A percentile compares a stretch with the other conserved stretches of the same genome.
Conservation (phyloP, 2,797 vertebrate genomes). For the Sardinella longiceps region DNA sequence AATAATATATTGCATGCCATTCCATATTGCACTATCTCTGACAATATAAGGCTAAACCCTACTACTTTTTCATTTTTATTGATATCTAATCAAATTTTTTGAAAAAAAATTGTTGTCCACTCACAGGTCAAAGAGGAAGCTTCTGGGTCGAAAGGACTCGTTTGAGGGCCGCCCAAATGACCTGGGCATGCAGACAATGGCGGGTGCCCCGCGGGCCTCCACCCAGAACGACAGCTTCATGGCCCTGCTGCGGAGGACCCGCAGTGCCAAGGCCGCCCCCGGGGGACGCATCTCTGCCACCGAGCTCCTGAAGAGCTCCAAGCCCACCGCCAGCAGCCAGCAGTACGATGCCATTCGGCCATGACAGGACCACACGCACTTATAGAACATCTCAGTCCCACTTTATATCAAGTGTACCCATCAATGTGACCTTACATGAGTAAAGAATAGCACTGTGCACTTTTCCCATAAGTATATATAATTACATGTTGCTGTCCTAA, state of each 20-base stretch:
- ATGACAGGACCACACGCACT: neutral
- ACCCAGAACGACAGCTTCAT: constrained; percentile 62
- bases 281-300: constrained; percentile 56
- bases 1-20: neutral
- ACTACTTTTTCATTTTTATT: too few species aligned
- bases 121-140: constrained; percentile 83
- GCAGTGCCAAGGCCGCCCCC: constrained; percentile 53
- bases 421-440: neutral
- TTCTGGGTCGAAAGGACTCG: constrained; percentile 81
- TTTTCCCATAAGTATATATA: constrained; percentile 23
- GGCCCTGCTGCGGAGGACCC: constrained; percentile 58
- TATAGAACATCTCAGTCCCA: neutral
- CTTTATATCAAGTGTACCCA: constrained; percentile 5
- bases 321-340: constrained; percentile 29
- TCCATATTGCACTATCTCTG: neutral
- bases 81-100: too few species aligned
- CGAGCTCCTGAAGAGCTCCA: constrained; percentile 58
- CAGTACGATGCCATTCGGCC: neutral
- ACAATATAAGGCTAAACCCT: too few species aligned
- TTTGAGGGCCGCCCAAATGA: constrained; percentile 67
- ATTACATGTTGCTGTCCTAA: constrained; percentile 14
- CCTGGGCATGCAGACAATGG: constrained; percentile 39
- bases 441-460: constrained; percentile 17
- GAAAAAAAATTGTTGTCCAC: neutral
- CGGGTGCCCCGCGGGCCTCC: constrained; percentile 35